Base-by-base conservation (phyloP, 2,888 invertebrate species). In the Phyto melanocephala region DNA sequence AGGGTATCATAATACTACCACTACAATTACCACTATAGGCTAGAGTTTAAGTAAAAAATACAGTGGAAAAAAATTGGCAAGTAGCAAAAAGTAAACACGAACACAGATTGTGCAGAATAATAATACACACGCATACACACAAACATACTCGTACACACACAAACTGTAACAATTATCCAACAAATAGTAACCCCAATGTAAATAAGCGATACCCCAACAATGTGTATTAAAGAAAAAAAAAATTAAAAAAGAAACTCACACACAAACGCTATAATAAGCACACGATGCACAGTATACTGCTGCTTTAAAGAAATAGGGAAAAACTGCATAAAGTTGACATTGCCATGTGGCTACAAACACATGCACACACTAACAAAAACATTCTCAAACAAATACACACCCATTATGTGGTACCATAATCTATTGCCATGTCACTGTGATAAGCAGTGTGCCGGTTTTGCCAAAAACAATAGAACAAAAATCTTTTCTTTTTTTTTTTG, bases 301-400 rank as follows among this genome's bases (percentile, higher is more conserved):
- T 28, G 11, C 13, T 28, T 33, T 4, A 58, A 40, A 17, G 47
- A 37, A 68, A 11, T 63, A 79, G 84, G 84, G 75, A 76, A 86
- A 86, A 79, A 85, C 84, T 87, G 85, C 89, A 87, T 86, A 88
- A 86, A 85, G 85, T 86, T 87, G 87, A 88, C 87, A 87, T 85
- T 84, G 83, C 80, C 35, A 56, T 79, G 83, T 63, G 62, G 70
- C 81, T 70, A 70, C 47, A 78, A 54, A 80, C 65, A 80, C 70
- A 80, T 45, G 78, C 65, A 72, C 56, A 67, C 42, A 67, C 68
- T 65, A 10, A 76, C 68, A 50, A 28, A 28, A 10, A 68, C 65
- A 58, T 11, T 45, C 17, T 54, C 50, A 37, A 52, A 60, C 35
- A 56, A 74, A 78, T 40, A 68, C 67, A 74, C 74, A 67, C 74